Base-by-base conservation (phyloP, 2,797 vertebrate species). In the Meda fulgida region DNA sequence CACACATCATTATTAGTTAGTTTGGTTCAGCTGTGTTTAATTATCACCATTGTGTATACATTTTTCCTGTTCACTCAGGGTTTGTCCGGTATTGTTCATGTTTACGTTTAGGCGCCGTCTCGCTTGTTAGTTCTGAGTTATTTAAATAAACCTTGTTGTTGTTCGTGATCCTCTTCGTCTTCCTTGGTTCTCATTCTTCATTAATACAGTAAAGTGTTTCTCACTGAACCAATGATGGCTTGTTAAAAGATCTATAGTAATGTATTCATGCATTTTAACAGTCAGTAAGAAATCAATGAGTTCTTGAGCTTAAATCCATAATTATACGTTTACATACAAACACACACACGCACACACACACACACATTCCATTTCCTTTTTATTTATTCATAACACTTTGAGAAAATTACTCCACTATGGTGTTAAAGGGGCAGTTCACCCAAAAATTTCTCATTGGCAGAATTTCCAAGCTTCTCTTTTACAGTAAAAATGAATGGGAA, bases 231-330 rank as follows among this genome's bases (percentile, higher is more conserved):
- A 76, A 29, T 77, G 13, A 58, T 23, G 7, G 31, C 31, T 38
- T 77, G 51, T 36, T 58, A 38, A 82, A 76, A 43, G 16, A 73
- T 31, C 16, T 67, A 5, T 70, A 82, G 7, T 81, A 73, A 88
- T 85, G 53, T 76, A 79, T 86, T 85, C 83, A 78, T 73, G 48
- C 26, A 88, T 73, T 87, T 84, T 85, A 70, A 86, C 63, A 48
- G 36, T 43, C 65, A 40, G 75, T 71, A 31, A 69, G 72, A 88
- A 84, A 88, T 81, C 67, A 85, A 55, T 87, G 26, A 40, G 58
- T 86, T 88, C 19, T 34, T 78, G 55, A 70, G 66, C 67, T 67
- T 7, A 70, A 73, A 48, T 71, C 63, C 53, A 48, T 66, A 87
- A 82, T 48, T 80, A 53, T 66, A 76, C 18, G 77, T 71, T 70